These are phyloP conservation scores for Lepidonotus clava DNA, from an alignment of 2,888 invertebrate species.

Conservation along the genomic window DNA sequence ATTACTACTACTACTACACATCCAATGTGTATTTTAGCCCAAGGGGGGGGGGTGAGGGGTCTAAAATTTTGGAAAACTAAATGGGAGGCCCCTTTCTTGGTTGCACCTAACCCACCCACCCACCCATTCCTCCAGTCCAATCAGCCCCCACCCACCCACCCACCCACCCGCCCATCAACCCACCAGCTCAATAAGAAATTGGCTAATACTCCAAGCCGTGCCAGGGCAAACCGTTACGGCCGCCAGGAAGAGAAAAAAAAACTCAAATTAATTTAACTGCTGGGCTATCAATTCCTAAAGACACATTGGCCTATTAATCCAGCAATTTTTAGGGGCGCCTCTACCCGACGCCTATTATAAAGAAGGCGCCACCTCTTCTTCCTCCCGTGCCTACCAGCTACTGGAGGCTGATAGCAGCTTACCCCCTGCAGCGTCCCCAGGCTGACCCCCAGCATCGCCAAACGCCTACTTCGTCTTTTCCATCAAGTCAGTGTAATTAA, in stretches of 20 bases:
- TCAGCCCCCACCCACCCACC: neutral
- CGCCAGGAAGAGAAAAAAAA: neutral
- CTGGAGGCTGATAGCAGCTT: constrained; percentile 13
- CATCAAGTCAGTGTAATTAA: constrained; percentile 51
- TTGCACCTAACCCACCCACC: too few relatives aligned
- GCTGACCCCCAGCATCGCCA: neutral
- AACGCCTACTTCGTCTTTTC: constrained; percentile 34
- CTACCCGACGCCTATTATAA: neutral
- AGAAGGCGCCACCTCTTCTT: neutral
- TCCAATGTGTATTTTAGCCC: too few relatives aligned
- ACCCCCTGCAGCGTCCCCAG: neutral
- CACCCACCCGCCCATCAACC: neutral
- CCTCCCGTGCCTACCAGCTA: too few relatives aligned
- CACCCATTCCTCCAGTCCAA: neutral
- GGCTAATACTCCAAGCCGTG: neutral
- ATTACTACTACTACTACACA: too few relatives aligned
- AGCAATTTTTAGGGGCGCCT: constrained; percentile 14
- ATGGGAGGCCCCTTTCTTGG: too few relatives aligned
- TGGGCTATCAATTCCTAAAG: constrained; percentile 30
- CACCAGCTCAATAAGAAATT: neutral
- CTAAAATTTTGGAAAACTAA: too few relatives aligned
- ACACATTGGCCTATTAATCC: constrained; percentile 47
- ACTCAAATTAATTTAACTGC: constrained; percentile 34
- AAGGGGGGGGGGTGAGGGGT: too few relatives aligned
- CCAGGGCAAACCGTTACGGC: neutral